Conservation (phyloP, 2,113 vertebrate species). For the Anas platyrhynchos region DNA sequence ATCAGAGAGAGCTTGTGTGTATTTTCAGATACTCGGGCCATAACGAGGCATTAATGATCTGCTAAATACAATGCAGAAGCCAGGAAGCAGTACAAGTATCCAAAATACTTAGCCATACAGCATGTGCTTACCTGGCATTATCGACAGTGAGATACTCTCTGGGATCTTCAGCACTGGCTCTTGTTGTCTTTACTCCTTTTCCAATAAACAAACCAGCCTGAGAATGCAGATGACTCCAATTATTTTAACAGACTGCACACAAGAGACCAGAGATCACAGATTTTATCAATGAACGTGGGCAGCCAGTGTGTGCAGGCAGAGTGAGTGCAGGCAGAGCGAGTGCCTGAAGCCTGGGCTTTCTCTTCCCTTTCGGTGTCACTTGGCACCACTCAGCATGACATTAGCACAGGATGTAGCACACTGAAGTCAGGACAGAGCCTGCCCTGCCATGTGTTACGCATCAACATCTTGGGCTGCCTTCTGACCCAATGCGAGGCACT, state of each 20-base stretch:
- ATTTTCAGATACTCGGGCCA: neutral
- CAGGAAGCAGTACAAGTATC: neutral
- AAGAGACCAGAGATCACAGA: neutral
- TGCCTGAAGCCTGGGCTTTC: neutral
- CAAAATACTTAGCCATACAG: neutral
- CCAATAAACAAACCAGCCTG: constrained; percentile 70
- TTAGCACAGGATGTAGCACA: neutral
- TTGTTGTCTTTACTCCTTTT: constrained; percentile 60
- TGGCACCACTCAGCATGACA: neutral
- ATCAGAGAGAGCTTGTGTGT: neutral
- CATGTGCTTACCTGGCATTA: constrained; percentile 63
- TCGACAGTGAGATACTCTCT: constrained; percentile 57
- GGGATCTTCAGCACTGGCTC: constrained; percentile 64
- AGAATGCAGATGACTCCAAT: neutral
- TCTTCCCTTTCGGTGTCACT: neutral
- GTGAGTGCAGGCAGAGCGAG: neutral
- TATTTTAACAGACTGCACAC: neutral
- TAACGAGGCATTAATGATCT: constrained; percentile 48
- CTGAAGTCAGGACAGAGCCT: neutral
- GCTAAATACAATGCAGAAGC: neutral
- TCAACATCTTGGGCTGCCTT: constrained; percentile 38
- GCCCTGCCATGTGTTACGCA: constrained; percentile 30
- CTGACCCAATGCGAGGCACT: constrained; percentile 25
- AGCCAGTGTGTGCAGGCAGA: neutral
- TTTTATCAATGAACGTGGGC: neutral